phyloP scores from a whole-genome alignment of 2,113 vertebrate species.

The Picathartes gymnocephalus region DNA sequence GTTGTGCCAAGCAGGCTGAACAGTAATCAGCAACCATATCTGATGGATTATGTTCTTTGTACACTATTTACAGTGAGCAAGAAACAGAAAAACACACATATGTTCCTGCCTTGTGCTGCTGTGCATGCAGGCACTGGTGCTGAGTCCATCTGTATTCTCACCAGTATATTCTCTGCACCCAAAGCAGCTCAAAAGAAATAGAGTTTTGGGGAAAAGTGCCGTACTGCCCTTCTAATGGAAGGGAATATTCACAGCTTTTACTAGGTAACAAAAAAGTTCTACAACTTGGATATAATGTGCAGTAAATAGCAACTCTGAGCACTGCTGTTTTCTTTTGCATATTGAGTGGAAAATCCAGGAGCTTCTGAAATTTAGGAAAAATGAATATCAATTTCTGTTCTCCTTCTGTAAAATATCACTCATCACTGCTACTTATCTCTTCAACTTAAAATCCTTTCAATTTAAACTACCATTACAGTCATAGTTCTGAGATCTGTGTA shows the following conservation, averaged over 20 bases:
- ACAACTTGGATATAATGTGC: background rate
- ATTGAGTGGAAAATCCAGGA: background rate
- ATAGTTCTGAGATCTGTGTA: background rate
- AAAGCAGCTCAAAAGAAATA: background rate
- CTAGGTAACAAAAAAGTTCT: background rate
- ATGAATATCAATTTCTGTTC: background rate
- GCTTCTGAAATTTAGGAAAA: background rate
- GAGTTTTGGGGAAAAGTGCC: background rate
- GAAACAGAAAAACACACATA: background rate
- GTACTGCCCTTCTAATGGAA: background rate
- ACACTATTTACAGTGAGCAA: background rate
- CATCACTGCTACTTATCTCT: background rate
- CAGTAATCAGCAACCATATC: background rate
- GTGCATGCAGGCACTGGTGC: background rate
- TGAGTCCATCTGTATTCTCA: background rate
- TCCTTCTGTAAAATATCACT: background rate
- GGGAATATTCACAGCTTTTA: background rate
- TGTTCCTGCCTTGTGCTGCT: background rate
- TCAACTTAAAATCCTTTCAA: background rate
- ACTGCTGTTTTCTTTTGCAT: background rate
- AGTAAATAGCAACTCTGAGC: background rate
- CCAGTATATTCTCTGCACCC: background rate
- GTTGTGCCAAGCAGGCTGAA: conserved; percentile 7
- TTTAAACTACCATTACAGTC: background rate
- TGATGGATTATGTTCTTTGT: conserved; percentile 27